These are phyloP conservation scores for Phalloptychus januarius DNA, from an alignment of 2,797 vertebrate species.

Conservation along the genomic window DNA sequence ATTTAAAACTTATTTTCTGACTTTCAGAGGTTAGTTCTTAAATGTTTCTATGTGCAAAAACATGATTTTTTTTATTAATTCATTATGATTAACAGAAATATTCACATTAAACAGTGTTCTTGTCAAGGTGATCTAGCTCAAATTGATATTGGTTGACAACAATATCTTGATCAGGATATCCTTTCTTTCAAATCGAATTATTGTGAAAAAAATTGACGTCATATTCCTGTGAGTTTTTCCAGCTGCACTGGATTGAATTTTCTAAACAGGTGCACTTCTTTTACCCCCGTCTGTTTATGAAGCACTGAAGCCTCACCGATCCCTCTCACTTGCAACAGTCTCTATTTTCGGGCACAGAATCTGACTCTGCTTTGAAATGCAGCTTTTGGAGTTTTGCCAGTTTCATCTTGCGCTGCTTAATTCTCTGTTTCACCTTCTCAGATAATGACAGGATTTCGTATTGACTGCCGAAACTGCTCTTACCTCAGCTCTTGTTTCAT, in stretches of 20 bases:
- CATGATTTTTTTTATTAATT: neutral
- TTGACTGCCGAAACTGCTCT: constrained; percentile 65
- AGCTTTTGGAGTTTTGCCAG: constrained; percentile 51
- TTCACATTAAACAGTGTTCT: neutral
- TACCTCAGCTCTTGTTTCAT: constrained; percentile 72
- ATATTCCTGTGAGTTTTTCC: constrained; percentile 14
- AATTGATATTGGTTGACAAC: neutral
- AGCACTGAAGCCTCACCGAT: constrained; percentile 8
- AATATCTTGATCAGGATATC: neutral
- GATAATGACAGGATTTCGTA: constrained; percentile 63
- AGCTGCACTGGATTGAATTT: constrained; percentile 41
- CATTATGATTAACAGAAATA: neutral
- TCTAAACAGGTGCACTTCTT: constrained; percentile 51
- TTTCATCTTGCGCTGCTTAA: constrained; percentile 48
- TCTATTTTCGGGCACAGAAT: constrained; percentile 57
- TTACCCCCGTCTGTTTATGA: constrained; percentile 54
- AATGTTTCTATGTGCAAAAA: neutral
- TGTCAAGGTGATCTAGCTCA: neutral
- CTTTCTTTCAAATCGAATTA: neutral
- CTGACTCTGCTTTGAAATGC: constrained; percentile 58
- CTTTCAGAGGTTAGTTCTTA: neutral
- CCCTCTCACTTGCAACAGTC: constrained; percentile 35
- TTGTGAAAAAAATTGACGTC: neutral
- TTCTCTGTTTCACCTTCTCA: constrained; percentile 54
- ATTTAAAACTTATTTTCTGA: neutral